Evolutionary conservation across 2,888 invertebrate genomes (phyloP).

Genomic region (Epiblema foenella): DNA sequence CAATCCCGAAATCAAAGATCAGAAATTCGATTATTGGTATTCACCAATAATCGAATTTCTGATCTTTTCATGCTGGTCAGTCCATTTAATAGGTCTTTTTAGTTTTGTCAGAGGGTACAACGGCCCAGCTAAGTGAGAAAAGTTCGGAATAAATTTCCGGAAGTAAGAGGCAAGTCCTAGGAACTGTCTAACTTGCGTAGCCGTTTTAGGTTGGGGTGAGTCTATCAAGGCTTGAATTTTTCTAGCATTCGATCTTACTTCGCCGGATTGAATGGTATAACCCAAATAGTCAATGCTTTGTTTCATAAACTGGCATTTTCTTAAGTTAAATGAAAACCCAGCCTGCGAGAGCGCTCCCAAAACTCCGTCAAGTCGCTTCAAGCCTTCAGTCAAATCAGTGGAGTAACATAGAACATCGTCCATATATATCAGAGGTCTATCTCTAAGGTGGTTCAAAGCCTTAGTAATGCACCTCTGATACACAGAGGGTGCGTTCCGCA

Average conservation of each 20-base stretch:
- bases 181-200: constrained; percentile 48
- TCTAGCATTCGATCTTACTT: constrained; percentile 37
- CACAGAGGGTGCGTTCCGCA: constrained; percentile 26
- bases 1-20: no score
- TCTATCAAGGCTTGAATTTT: constrained; percentile 35
- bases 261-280: constrained; percentile 30
- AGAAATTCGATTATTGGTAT: no score
- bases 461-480: constrained; percentile 17
- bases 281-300: constrained; percentile 43
- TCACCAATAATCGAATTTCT: no score
- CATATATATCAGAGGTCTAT: constrained; percentile 45
- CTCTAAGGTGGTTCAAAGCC: not conserved
- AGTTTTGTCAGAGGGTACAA: constrained; percentile 51
- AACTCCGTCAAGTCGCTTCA: no score
- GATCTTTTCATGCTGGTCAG: constrained; percentile 42
- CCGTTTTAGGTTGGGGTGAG: constrained; percentile 45
- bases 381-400: not conserved
- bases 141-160: constrained; percentile 47
- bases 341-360: no score
- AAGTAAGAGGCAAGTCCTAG: constrained; percentile 49
- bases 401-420: constrained; percentile 50
- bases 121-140: constrained; percentile 45
- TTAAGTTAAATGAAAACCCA: no score
- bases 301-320: constrained; percentile 11
- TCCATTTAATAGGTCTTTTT: constrained; percentile 49